A percentile compares a stretch with the other conserved stretches of the same genome.
These are phyloP conservation scores for Heliconius hortense DNA, from an alignment of 2,888 invertebrate genomes.

Conservation along the genomic window DNA sequence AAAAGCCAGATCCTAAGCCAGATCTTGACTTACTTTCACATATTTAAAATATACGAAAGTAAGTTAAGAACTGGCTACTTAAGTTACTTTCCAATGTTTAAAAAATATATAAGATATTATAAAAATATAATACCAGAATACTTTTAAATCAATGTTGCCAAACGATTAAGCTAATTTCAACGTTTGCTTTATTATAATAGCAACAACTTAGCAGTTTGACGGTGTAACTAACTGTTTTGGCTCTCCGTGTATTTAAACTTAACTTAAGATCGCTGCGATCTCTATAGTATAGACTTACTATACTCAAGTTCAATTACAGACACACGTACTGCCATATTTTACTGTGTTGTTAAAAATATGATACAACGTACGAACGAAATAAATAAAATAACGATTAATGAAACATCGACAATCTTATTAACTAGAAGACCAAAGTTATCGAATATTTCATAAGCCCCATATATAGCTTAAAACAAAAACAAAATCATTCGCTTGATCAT, in stretches of 20 bases:
- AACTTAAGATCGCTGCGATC: conserved; percentile 36
- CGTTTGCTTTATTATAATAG: not conserved
- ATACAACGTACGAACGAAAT: conserved; percentile 58
- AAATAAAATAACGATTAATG: conserved; percentile 39
- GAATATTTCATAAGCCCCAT: conserved; percentile 32
- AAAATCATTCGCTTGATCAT: conserved; percentile 17
- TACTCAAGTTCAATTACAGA: conserved; percentile 38
- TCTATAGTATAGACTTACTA: conserved; percentile 35
- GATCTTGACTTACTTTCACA: too few relatives aligned
- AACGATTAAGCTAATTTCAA: conserved; percentile 5
- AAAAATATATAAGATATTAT: too few relatives aligned
- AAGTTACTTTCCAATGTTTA: too few relatives aligned
- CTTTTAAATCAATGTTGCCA: not conserved
- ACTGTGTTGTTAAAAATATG: conserved; percentile 65
- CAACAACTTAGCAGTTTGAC: conserved; percentile 9
- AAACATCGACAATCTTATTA: conserved; percentile 33
- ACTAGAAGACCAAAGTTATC: conserved; percentile 51
- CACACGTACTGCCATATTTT: conserved; percentile 74
- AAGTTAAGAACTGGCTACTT: too few relatives aligned
- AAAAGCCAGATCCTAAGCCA: not conserved
- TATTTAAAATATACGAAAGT: too few relatives aligned
- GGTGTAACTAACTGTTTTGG: conserved; percentile 4
- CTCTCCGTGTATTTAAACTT: conserved; percentile 17
- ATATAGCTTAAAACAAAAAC: not conserved
- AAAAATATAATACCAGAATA: too few relatives aligned